Evolutionary conservation across 2,888 invertebrate genomes (phyloP), one percentile per base, ranked within the genome.

Genomic region (Zhuqinia jingwanae): DNA sequence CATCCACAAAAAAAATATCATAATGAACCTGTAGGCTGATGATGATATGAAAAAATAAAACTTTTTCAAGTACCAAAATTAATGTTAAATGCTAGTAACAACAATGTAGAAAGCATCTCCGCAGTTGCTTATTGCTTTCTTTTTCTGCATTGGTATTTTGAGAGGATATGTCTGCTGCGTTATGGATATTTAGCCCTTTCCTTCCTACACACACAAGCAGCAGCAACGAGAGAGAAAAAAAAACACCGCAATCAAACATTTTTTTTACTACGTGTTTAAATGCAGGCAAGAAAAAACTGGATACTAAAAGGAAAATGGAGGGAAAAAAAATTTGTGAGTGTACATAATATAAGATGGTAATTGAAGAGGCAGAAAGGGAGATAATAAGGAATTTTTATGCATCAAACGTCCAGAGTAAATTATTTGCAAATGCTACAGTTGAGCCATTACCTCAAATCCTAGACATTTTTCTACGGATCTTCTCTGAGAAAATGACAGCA

Each of bases 371-470:
- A 87, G 84, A 81, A 78, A 83, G 88, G n/a, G 50, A 89, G 90
- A 90, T 91, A 91, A 91, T 91, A 88, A 89, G 90, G 89, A 89
- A 91, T 91, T 90, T 89, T 91, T 91, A 91, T 91, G 90, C 90
- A 89, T 88, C 90, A 89, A 90, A 90, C 90, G 91, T 91, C 89
- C 88, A 84, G 87, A 78, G 88, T 90, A 91, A 91, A 91, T 91
- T 91, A 91, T 91, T 91, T 91, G 90, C 90, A 89, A 91, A 90
- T 87, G 89, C 89, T 89, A 88, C 88, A 83, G 88, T 90, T 89
- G 88, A 90, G 89, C 90, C 91, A 91, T 91, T 91, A 91, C 88
- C 88, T 91, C 89, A 91, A 91, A 91, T 91, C 91, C 91, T 87
- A 75, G 84, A 89, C 89, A 91, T 91, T 91, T 91, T 90, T 90